These are phyloP conservation scores for Cheiracanthium punctorium DNA, from an alignment of 2,888 invertebrate genomes.

Conservation along the genomic window DNA sequence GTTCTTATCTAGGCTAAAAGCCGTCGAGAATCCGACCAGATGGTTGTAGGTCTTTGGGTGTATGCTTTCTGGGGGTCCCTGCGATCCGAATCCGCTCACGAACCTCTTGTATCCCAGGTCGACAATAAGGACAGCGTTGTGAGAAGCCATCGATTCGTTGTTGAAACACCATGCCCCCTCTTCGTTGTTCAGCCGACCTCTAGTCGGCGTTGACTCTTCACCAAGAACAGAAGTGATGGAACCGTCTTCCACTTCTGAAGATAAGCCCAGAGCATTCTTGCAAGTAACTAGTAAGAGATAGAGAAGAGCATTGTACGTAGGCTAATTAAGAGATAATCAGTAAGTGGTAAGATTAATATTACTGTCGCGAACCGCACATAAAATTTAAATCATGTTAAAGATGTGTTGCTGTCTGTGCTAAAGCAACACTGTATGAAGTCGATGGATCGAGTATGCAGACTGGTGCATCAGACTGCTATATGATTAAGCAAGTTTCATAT, in stretches of 20 bases:
- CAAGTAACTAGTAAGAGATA: slow-evolving; percentile 53
- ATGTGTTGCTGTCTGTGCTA: too few relatives aligned
- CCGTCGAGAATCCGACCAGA: slow-evolving; percentile 28
- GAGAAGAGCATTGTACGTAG: too few relatives aligned
- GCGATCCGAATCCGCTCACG: slow-evolving; percentile 46
- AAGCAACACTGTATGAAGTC: too few relatives aligned
- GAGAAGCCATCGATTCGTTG: slow-evolving; percentile 24
- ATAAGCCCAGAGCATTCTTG: slow-evolving; percentile 40
- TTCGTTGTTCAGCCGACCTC: slow-evolving; percentile 23
- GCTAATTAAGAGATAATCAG: too few relatives aligned
- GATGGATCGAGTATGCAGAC: too few relatives aligned
- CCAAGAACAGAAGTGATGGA: slow-evolving; percentile 9
- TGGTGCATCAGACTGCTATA: too few relatives aligned
- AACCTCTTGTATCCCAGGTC: slow-evolving; percentile 18
- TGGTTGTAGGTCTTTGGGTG: slow-evolving; percentile 44
- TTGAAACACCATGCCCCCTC: slow-evolving; percentile 61
- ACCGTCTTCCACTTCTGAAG: slow-evolving; percentile 6
- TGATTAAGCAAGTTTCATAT: too few relatives aligned
- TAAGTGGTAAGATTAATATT: too few relatives aligned
- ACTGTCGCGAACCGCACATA: too few relatives aligned
- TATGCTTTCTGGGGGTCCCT: slow-evolving; percentile 50
- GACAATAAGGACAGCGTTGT: slow-evolving; percentile 23
- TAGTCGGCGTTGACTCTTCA: slow-evolving; percentile 8
- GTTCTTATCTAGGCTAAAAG: slow-evolving; percentile 26
- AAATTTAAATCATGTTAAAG: too few relatives aligned